A percentile compares a stretch with the other conserved stretches of the same genome.
These are phyloP conservation scores for Apostichopus japonicus DNA, from an alignment of 35 echinoderm and acorn worm genomes.

Conservation along the genomic window DNA sequence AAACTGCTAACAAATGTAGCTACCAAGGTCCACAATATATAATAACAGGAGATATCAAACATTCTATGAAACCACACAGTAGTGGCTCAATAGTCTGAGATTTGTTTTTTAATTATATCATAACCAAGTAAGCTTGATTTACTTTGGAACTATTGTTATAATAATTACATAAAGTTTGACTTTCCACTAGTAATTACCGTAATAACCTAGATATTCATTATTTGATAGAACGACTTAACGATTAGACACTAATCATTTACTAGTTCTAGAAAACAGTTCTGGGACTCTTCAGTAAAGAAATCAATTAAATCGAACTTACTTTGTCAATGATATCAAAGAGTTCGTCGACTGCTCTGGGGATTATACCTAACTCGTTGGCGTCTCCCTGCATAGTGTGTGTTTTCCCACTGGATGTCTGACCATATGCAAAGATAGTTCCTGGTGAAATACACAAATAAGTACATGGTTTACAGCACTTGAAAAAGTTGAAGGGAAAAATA, in stretches of 20 bases:
- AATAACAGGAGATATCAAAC: too few relatives aligned
- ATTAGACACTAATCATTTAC: background rate
- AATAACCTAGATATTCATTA: too few relatives aligned
- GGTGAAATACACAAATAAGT: background rate
- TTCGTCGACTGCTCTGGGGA: constrained; percentile 68
- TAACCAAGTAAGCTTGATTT: too few relatives aligned
- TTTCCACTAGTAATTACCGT: too few relatives aligned
- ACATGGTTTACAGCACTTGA: background rate
- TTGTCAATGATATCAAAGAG: constrained; percentile 87
- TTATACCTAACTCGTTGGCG: constrained; percentile 62
- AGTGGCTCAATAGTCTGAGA: too few relatives aligned
- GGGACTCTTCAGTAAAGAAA: background rate
- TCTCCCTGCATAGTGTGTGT: constrained; percentile 91
- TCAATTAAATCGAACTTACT: constrained; percentile 54
- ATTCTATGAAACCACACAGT: too few relatives aligned
- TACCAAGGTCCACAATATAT: too few relatives aligned
- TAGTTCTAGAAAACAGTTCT: background rate
- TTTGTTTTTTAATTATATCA: too few relatives aligned
- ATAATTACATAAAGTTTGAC: too few relatives aligned
- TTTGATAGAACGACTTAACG: too few relatives aligned
- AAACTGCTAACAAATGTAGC: too few relatives aligned
- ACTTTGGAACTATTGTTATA: too few relatives aligned
- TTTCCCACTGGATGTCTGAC: constrained; percentile 93
- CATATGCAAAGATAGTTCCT: constrained; percentile 98
- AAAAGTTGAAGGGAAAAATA: background rate